phyloP scores from a whole-genome alignment of 1,140 invertebrate genomes.

The Brachionus asplanchnoidis region DNA sequence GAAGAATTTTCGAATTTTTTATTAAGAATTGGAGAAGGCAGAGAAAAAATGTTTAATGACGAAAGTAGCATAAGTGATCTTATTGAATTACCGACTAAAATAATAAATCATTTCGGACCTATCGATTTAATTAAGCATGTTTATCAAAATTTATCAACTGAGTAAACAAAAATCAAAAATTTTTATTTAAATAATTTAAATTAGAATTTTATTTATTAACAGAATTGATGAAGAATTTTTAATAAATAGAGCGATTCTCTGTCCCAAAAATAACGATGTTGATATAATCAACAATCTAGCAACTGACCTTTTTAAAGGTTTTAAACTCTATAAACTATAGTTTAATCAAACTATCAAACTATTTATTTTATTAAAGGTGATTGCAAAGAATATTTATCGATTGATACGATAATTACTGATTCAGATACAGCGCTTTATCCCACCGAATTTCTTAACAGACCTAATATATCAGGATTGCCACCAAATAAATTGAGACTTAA shows the following conservation, averaged over 20 bases:
- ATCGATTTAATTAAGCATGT: neutral
- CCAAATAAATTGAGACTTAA: neutral
- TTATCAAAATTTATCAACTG: neutral
- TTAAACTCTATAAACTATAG: neutral
- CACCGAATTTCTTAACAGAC: neutral
- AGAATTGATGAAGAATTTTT: conserved; percentile 7
- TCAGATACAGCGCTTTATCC: conserved; percentile 3
- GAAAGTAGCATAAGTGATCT: conserved; percentile 1
- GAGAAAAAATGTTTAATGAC: neutral
- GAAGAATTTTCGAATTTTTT: conserved; percentile 10
- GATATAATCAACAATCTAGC: neutral
- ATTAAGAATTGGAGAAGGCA: neutral
- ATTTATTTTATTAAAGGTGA: neutral
- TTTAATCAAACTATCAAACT: neutral
- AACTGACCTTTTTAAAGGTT: neutral
- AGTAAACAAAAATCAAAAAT: neutral
- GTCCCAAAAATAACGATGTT: neutral
- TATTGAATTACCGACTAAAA: neutral
- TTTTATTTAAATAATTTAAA: neutral
- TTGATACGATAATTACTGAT: conserved; percentile 6
- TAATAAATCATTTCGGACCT: neutral
- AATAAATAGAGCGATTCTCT: conserved; percentile 8
- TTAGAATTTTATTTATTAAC: conserved; percentile 1
- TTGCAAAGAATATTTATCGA: conserved; percentile 17
- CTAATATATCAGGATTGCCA: neutral